Conservation (phyloP, 2,113 vertebrate species). For the Ursus arctos region DNA sequence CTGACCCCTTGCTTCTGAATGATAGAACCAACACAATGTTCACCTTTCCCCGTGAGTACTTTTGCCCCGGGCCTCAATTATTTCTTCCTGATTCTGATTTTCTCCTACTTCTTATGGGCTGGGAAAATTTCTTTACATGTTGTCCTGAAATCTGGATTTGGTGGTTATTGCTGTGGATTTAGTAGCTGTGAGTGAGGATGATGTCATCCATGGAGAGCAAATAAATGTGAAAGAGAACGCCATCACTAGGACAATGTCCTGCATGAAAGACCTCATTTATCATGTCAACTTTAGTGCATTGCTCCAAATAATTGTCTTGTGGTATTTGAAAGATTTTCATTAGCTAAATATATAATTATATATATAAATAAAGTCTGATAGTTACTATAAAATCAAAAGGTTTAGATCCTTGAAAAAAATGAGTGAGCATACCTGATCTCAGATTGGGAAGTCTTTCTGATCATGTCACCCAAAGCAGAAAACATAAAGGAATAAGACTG, state of each 20-base stretch:
- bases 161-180: background rate
- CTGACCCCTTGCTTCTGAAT: background rate
- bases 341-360: constrained; percentile 28
- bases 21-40: background rate
- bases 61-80: background rate
- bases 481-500: background rate
- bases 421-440: background rate
- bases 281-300: background rate
- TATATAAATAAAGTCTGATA: constrained; percentile 13
- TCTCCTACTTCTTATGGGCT: background rate
- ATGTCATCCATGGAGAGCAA: background rate
- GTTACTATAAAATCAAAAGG: constrained; percentile 20
- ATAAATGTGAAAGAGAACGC: background rate
- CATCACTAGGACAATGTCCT: background rate
- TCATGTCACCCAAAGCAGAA: constrained; percentile 5
- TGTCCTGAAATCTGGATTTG: background rate
- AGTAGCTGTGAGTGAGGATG: background rate
- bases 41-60: background rate
- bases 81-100: background rate
- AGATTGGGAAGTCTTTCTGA: background rate
- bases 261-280: background rate
- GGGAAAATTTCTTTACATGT: background rate
- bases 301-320: constrained; percentile 1
- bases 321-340: constrained; percentile 1
- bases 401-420: background rate